Base-by-base conservation (phyloP, 2,113 vertebrate genomes). In the Petrocephalus microphthalmus region DNA sequence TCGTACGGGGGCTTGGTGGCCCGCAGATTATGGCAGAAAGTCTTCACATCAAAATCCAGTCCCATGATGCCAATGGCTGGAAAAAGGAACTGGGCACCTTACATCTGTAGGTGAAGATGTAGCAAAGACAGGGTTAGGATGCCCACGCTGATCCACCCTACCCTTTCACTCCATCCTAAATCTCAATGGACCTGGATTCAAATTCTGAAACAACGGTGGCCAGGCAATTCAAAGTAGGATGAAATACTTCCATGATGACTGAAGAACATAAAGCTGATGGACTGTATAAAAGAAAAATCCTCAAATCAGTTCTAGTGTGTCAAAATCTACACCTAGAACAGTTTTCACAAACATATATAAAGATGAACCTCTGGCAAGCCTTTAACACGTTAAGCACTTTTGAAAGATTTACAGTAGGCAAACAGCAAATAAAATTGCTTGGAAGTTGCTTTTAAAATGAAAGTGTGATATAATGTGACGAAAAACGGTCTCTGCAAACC, bases 1-100 rank as follows among this genome's bases (percentile, higher is more conserved):
- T 99, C 98, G 10, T 99, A 99, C 0, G 98, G 98, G n/a, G 98
- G 98, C 91, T 99, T 99, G 91, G 97, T 97, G 67, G 98, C 98
- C 92, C 98, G 95, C 83, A 99, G 94, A 89, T 99, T 99, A 94
- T 99, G 97, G 94, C 98, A 99, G 94, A 98, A 99, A 8, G 98
- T 99, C 95, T 99, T 99, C 86, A 99, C 98, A 15, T 99, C 98
- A 91, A 99, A 99, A 93, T 99, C 98, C 93, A 98, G 97, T 91
- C 98, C 98, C 98, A 99, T 99, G 87, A 91, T 93, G 93, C 93
- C 93, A 90, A 92, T 85, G 90, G 91, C 92, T 92, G 91, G 94
- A 90, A 92, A 93, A 92, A 90, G 89, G 90, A 85, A 86, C 88
- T 89, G 83, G 85, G 90, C 74, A 60, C 92, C 90, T 96, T 93